Conservation (phyloP, 2,113 vertebrate species). For the Epinephelus lanceolatus region DNA sequence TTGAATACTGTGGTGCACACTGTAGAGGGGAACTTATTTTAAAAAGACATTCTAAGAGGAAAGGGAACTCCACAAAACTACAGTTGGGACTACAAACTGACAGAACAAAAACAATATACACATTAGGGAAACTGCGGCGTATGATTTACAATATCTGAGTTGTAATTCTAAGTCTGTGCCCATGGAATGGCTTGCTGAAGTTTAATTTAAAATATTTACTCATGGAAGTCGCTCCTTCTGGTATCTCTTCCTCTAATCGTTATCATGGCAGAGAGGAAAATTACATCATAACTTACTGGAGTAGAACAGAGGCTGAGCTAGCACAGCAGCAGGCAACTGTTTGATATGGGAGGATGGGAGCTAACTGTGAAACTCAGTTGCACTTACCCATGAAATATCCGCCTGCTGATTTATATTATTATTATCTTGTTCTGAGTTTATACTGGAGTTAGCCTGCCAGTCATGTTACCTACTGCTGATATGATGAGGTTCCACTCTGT, state of each 20-base stretch:
- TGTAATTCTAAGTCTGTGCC: constrained; percentile 12
- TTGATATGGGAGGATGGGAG: constrained; percentile 47
- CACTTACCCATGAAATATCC: constrained; percentile 44
- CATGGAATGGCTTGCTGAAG: constrained; percentile 2
- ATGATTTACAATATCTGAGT: constrained; percentile 32
- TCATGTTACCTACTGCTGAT: constrained; percentile 28
- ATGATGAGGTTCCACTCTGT: constrained; percentile 18
- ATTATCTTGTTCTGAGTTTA: constrained; percentile 10
- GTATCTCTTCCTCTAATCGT: constrained; percentile 50
- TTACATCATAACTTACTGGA: constrained; percentile 74
- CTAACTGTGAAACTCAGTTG: constrained; percentile 35
- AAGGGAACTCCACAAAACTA: not conserved
- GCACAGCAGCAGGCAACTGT: constrained; percentile 36
- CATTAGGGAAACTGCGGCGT: not conserved
- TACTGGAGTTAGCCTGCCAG: constrained; percentile 1
- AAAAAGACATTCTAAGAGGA: not conserved
- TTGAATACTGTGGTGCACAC: not conserved
- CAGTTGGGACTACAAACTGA: constrained; percentile 13
- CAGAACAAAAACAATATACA: not conserved
- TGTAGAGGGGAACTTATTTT: not conserved
- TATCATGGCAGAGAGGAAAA: constrained; percentile 63
- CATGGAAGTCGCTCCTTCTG: constrained; percentile 22
- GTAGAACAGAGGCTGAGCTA: constrained; percentile 60
- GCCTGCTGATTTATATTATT: constrained; percentile 44
- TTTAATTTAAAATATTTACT: constrained; percentile 61